Percentiles rank a stretch among this genome's conserved stretches.
These are phyloP conservation scores for Exocentrus adspersus DNA, from an alignment of 2,888 invertebrate genomes.

Conservation along the genomic window DNA sequence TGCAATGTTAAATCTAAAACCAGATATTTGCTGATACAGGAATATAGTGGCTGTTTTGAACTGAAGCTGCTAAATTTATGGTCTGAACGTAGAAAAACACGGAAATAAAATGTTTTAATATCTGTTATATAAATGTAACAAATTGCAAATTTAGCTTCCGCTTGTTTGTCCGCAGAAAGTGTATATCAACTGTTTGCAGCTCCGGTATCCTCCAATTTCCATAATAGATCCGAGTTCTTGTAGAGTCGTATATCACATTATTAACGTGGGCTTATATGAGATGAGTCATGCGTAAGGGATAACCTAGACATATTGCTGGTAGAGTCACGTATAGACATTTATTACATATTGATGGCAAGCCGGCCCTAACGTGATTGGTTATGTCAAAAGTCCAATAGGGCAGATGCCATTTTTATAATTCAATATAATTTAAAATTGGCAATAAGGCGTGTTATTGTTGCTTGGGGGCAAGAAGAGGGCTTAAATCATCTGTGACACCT, in stretches of 20 bases:
- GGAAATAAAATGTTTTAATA: not conserved
- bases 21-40: too few relatives aligned
- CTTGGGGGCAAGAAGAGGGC: slow-evolving; percentile 37
- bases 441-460: slow-evolving; percentile 54
- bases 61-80: not conserved
- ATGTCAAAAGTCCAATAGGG: slow-evolving; percentile 54
- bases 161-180: not conserved
- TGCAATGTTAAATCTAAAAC: too few relatives aligned
- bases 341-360: slow-evolving; percentile 59
- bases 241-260: slow-evolving; percentile 54
- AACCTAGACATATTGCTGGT: slow-evolving; percentile 51
- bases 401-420: slow-evolving; percentile 58
- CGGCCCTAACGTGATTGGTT: slow-evolving; percentile 56
- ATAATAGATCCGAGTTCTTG: slow-evolving; percentile 53
- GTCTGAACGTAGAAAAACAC: not conserved
- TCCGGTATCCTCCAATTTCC: slow-evolving; percentile 42
- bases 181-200: slow-evolving; percentile 2
- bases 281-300: slow-evolving; percentile 58
- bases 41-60: not conserved
- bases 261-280: slow-evolving; percentile 56
- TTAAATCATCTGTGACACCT: slow-evolving; percentile 60
- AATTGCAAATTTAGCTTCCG: not conserved
- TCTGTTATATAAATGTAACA: slow-evolving; percentile 3
- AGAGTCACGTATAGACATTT: slow-evolving; percentile 52
- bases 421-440: slow-evolving; percentile 51